Evolutionary conservation across 2,888 invertebrate genomes (phyloP), one percentile per base, ranked within the genome.

Genomic region (Rhaphigaster nebulosa): DNA sequence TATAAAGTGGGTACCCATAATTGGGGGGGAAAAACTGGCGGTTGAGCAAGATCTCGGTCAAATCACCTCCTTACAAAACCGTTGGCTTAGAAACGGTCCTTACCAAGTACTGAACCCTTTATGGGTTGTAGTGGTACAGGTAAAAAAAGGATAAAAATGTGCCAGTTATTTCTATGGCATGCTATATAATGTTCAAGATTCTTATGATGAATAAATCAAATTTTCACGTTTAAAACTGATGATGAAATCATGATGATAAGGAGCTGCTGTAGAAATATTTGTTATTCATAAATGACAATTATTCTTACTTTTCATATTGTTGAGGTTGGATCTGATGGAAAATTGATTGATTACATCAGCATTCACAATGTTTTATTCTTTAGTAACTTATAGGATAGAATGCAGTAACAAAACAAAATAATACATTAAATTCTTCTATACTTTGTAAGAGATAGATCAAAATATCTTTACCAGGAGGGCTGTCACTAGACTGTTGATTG

Each of bases 401-500:
- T 34, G 38, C 0, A 26, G 23, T 26, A 41, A 84, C 0, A 89
- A 45, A 54, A 34, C n/a, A 54, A 26, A 45, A 45, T 54, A 56
- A 56, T 6, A 87, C 38, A 65, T 34, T 50, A 26, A 50, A 90
- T 38, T n/a, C 52, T 29, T 23, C 18, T 26, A n/a, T n/a, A 38
- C 2, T 34, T 26, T 56, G 70, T 45, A 90, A 90, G 45, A 90
- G 34, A 45, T 65, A 80, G 90, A 76, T 88, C n/a, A 87, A 70
- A 41, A 88, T 23, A 87, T 76, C 93, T 93, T 93, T 93, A 95
- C 95, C 95, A 94, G 95, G 95, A n/a, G 95, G 95, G 93, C 95
- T 95, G 87, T 92, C 92, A 41, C 92, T 92, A 70, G 92, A 91
- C 93, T 95, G 94, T 91, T 95, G 94, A 91, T 94, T 94, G 76